Percentiles rank a stretch among this genome's conserved stretches.
These are phyloP conservation scores for Hydroisotoma schaefferi DNA, from an alignment of 2,888 invertebrate genomes.

Conservation along the genomic window DNA sequence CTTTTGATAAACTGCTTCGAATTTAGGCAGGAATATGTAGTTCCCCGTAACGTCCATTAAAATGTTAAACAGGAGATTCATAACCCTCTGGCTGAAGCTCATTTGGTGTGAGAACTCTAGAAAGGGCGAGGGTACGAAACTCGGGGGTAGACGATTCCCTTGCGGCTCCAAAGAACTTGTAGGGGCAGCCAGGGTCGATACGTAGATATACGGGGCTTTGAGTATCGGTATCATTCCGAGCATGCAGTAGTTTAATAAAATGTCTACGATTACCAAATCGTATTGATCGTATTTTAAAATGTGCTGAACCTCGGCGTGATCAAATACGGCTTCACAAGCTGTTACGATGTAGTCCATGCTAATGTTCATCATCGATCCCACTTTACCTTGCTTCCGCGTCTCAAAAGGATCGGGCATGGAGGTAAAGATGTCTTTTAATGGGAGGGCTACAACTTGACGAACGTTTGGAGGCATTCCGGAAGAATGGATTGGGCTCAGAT, in stretches of 20 bases:
- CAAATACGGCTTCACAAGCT: slow-evolving; percentile 25
- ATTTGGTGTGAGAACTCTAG: slow-evolving; percentile 18
- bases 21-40: background rate
- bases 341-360: slow-evolving; percentile 11
- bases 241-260: slow-evolving; percentile 56
- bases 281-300: slow-evolving; percentile 30
- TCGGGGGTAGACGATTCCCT: slow-evolving; percentile 8
- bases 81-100: slow-evolving; percentile 52
- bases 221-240: slow-evolving; percentile 18
- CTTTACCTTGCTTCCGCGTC: background rate
- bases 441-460: slow-evolving; percentile 34
- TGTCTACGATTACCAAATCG: slow-evolving; percentile 49
- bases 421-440: slow-evolving; percentile 14
- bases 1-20: slow-evolving; percentile 22
- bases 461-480: slow-evolving; percentile 49
- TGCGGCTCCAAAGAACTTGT: background rate
- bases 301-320: slow-evolving; percentile 21
- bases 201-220: slow-evolving; percentile 22
- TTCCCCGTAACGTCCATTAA: background rate
- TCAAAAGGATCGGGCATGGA: background rate
- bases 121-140: slow-evolving; percentile 20
- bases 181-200: slow-evolving; percentile 28
- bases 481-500: slow-evolving; percentile 17
- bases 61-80: slow-evolving; percentile 15
- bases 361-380: background rate